Conservation (phyloP, 1,140 invertebrate genomes). For the Drosophila sulfurigaster region DNA sequence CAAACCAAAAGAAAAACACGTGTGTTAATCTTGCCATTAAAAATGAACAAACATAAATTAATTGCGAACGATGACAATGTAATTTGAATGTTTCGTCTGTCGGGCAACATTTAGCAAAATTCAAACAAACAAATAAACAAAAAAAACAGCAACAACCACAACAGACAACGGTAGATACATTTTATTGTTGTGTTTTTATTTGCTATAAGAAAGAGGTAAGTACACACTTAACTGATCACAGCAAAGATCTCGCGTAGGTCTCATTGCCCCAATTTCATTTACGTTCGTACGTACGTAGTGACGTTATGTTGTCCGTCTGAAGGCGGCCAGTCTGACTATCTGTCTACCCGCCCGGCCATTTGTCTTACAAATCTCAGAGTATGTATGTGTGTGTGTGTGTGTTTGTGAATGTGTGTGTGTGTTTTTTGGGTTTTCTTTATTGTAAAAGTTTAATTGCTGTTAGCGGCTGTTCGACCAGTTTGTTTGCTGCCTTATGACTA, state of each 20-base stretch:
- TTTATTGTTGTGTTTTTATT: slow-evolving; percentile 2
- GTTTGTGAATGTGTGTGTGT: neutral
- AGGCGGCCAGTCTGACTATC: neutral
- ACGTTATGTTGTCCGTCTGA: neutral
- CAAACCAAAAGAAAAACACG: slow-evolving; percentile 8
- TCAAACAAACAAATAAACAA: slow-evolving; percentile 5
- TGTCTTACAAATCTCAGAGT: slow-evolving; percentile 13
- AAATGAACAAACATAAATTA: slow-evolving; percentile 56
- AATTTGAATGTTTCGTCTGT: slow-evolving; percentile 38
- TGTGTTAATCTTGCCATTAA: slow-evolving; percentile 32
- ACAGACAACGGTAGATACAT: slow-evolving; percentile 5
- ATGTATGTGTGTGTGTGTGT: neutral
- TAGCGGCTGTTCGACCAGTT: slow-evolving; percentile 20
- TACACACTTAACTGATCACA: slow-evolving; percentile 13
- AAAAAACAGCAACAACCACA: neutral
- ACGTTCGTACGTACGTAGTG: neutral
- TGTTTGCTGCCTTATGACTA: slow-evolving; percentile 37
- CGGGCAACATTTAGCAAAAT: slow-evolving; percentile 20
- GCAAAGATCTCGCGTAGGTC: slow-evolving; percentile 19
- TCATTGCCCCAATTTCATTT: slow-evolving; percentile 40
- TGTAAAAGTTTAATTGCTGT: slow-evolving; percentile 31
- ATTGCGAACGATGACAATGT: slow-evolving; percentile 44
- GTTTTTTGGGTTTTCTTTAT: slow-evolving; percentile 13
- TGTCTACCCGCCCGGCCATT: slow-evolving; percentile 1
- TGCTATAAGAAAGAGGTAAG: slow-evolving; percentile 38